Evolutionary conservation across 2,113 vertebrate species (phyloP), one percentile per base, ranked within the genome.

Genomic region (Rhinolophus sinicus): DNA sequence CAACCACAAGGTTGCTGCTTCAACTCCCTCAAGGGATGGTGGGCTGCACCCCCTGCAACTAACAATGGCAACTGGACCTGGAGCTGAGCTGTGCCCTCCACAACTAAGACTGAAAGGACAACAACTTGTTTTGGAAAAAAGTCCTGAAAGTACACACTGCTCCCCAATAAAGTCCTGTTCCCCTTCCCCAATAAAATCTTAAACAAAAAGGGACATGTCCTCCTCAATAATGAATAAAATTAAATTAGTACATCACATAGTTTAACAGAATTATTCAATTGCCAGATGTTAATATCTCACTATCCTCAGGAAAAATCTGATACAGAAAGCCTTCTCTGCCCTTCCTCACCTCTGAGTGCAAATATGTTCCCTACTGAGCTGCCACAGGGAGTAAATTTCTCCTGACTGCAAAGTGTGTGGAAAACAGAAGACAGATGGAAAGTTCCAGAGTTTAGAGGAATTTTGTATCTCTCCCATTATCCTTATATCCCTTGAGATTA

Each of bases 321-420:
- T 11, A 7, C 22, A 92, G 47, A 78, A 94, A 77, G 30, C 9
- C 6, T 97, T 87, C 40, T 84, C 35, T 88, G 16, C 13, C 44
- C 54, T 54, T 85, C 60, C 82, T 60, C 19, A 70, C 38, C 21
- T 88, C 78, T 75, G 22, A 85, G 12, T 89, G 21, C 22, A 96
- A 96, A 86, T 30, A 95, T 86, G 62, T 86, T 26, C 50, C 62
- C 40, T 75, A 87, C 14, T 93, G 64, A 73, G n/a, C 93, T 50
- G 35, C 35, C 75, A 88, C 24, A 85, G 60, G 80, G 16, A 62
- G n/a, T 73, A 44, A 87, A 38, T 64, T 73, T 75, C 35, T 35
- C 24, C 22, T 52, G 85, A 84, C 5, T 76, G 5, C n/a, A 72
- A 88, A 19, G 8, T 65, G 33, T 72, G 54, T n/a, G 64, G 56